A percentile compares a stretch with the other conserved stretches of the same genome.
Evolutionary conservation across 2,888 invertebrate species (phyloP).

Genomic region (Incurvaria masculella): DNA sequence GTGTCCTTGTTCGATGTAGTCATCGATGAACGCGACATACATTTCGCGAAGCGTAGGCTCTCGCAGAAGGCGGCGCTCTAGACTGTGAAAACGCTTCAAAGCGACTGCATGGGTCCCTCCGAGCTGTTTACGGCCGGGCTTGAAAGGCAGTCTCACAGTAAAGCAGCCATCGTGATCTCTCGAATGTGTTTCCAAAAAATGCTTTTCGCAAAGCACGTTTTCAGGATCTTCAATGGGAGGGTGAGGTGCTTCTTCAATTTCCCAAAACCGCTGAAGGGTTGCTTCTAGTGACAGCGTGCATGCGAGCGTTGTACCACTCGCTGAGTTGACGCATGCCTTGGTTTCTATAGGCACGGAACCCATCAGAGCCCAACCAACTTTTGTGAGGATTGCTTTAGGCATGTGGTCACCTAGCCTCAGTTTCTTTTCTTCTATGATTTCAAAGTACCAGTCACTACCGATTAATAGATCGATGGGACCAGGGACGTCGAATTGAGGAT

Average conservation of each 20-base stretch:
- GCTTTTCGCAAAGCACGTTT: conserved; percentile 8
- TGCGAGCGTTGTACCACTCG: background rate
- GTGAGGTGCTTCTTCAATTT: conserved; percentile 4
- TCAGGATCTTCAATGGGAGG: conserved; percentile 6
- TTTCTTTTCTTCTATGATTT: background rate
- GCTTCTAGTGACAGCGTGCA: conserved; percentile 6
- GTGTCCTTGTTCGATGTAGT: background rate
- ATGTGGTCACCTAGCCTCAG: background rate
- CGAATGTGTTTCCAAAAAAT: conserved; percentile 8
- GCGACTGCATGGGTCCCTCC: background rate
- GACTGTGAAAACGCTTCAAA: conserved; percentile 5
- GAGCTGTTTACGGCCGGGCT: background rate
- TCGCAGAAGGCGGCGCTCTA: conserved; percentile 4
- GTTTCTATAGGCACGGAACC: conserved; percentile 1
- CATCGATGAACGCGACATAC: background rate
- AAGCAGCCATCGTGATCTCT: conserved; percentile 6
- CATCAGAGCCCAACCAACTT: conserved; percentile 4
- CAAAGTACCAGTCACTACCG: background rate
- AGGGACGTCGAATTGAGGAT: background rate
- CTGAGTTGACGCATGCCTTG: background rate
- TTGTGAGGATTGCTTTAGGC: background rate
- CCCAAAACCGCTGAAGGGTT: conserved; percentile 6
- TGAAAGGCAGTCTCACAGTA: conserved; percentile 2
- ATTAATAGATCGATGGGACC: background rate
- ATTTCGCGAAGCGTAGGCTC: background rate